A percentile compares a stretch with the other conserved stretches of the same genome.
phyloP scores from a whole-genome alignment of 2,113 vertebrate species.

The Odocoileus hemionus region DNA sequence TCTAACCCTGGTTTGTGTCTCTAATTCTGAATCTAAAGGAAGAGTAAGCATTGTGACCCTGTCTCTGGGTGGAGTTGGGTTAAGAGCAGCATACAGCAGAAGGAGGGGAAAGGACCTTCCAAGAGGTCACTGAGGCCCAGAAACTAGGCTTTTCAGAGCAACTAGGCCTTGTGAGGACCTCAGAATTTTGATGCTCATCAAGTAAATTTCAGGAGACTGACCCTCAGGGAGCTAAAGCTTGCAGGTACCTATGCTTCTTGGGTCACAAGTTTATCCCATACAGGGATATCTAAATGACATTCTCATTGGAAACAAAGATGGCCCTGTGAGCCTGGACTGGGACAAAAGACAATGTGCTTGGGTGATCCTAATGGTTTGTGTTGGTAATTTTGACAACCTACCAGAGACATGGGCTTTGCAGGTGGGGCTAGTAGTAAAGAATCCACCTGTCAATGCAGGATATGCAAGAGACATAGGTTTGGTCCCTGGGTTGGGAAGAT shows the following conservation, averaged over 20 bases:
- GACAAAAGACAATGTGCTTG: too few species aligned
- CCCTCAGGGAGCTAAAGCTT: not conserved
- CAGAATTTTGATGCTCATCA: not conserved
- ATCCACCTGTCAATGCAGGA: not conserved
- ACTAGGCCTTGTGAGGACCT: not conserved
- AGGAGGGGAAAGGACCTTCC: not conserved
- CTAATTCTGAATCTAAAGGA: not conserved
- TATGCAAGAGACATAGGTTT: not conserved
- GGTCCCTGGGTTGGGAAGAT: not conserved
- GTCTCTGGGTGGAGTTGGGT: not conserved
- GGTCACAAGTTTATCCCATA: not conserved
- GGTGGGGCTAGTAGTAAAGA: not conserved
- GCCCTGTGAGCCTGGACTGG: not conserved
- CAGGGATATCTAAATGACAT: not conserved
- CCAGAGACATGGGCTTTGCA: not conserved
- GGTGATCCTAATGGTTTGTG: too few species aligned
- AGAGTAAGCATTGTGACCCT: not conserved
- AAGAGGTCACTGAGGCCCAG: not conserved
- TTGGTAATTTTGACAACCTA: not conserved
- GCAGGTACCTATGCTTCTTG: accelerated
- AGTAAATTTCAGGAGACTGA: not conserved
- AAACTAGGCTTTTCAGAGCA: not conserved
- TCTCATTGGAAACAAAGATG: not conserved
- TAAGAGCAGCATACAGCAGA: not conserved
- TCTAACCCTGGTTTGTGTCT: not conserved